Evolutionary conservation across 2,888 invertebrate genomes (phyloP).

Genomic region (Pachycephus smyrnensis): DNA sequence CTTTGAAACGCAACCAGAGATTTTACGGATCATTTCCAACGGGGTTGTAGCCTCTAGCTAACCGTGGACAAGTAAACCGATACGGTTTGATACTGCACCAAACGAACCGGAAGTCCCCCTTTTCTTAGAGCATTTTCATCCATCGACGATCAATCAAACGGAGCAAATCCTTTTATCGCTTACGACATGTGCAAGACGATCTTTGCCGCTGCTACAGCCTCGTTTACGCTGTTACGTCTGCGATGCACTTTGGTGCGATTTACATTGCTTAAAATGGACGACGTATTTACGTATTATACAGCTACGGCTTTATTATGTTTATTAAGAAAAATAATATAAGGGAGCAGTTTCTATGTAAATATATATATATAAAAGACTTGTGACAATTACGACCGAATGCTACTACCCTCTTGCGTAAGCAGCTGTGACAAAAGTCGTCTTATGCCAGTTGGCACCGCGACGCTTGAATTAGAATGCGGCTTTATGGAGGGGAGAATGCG

Average conservation of each 20-base stretch:
- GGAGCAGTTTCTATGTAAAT: not conserved
- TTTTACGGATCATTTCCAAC: not conserved
- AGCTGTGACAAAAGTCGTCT: not conserved
- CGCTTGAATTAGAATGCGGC: not conserved
- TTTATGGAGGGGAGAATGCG: conserved; percentile 51
- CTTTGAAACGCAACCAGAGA: not conserved
- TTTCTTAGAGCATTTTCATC: conserved; percentile 1
- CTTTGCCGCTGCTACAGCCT: not conserved
- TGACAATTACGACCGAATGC: not conserved
- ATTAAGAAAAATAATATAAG: not conserved
- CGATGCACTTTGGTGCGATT: not conserved
- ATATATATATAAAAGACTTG: not conserved
- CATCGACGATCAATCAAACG: conserved; percentile 12
- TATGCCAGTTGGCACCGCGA: not conserved
- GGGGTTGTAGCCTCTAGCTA: not conserved
- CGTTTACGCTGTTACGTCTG: not conserved
- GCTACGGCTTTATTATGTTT: not conserved
- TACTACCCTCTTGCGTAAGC: not conserved
- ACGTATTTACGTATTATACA: not conserved
- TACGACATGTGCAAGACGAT: conserved; percentile 8
- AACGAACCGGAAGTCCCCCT: not conserved
- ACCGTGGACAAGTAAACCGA: not conserved
- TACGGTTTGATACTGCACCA: not conserved
- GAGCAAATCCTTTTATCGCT: conserved; percentile 6
- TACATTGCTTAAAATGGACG: not conserved